Evolutionary conservation across 2,797 vertebrate species (phyloP), one percentile per base, ranked within the genome.

Genomic region (Podargus strigoides): DNA sequence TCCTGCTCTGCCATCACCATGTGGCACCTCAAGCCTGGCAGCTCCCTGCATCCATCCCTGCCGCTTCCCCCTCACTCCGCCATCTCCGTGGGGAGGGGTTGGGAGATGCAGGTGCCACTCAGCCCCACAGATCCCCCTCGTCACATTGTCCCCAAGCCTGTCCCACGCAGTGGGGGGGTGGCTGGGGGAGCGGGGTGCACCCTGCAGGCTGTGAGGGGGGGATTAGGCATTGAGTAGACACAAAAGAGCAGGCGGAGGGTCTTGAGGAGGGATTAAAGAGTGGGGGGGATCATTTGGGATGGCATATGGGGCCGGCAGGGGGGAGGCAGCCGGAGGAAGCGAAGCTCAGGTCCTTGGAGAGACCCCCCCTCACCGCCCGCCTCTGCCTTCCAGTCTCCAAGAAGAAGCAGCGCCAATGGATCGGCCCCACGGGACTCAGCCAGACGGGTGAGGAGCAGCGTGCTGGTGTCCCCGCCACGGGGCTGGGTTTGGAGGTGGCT

Each of bases 391-490:
- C 93, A 98, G 98, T 97, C 79, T 96, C 97, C 69, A 97, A 96
- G 78, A 98, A 93, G 91, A 95, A 97, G 93, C 96, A 98, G 82
- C 97, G 97, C 13, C 98, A 98, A 28, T 98, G 98, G 98, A 98
- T 98, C 1, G 98, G 98, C 37, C 98, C 98, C 22, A 98, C 97
- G 0, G 97, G 95, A 68, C 74, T 98, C 93, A 97, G 83, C 91
- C 97, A 98, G 84, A 98, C 83, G 1, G 97, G 97, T 98, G 79
- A 97, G 96, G 32, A 81, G 70, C 23, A 14, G 69, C 13, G 3
- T 1, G 12, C 32, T 2, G 2, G 8, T 28, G 27, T 5, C 41
- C 8, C 7, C 10, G 2, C 9, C 7, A 2, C 1, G 11, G 36
- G 42, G 32, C 23, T 47, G 58, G 47, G 19, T 26, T 20, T 32